phyloP scores from a whole-genome alignment of 2,888 invertebrate species.

The Brachypalpus laphriformis region DNA sequence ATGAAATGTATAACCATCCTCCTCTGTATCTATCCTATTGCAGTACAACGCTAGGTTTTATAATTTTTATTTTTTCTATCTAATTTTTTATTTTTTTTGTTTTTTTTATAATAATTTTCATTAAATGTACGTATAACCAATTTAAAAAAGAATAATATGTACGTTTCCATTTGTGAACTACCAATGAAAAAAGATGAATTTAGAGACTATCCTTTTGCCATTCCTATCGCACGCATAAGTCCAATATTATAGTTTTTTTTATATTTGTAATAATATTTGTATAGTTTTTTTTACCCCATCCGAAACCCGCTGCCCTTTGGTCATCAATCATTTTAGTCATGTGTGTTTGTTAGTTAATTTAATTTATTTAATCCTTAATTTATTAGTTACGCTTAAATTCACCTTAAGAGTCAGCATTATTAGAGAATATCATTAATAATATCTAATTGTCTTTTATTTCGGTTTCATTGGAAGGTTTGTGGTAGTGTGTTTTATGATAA shows the following conservation, averaged over 20 bases:
- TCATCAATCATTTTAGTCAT: slow-evolving; percentile 15
- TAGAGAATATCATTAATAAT: slow-evolving; percentile 18
- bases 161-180: slow-evolving; percentile 9
- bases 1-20: slow-evolving; percentile 33
- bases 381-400: slow-evolving; percentile 43
- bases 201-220: slow-evolving; percentile 38
- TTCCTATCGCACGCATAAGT: slow-evolving; percentile 62
- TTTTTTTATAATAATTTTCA: slow-evolving; percentile 31
- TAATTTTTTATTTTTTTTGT: slow-evolving; percentile 20
- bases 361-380: slow-evolving; percentile 7
- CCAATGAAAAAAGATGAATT: slow-evolving; percentile 15
- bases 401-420: slow-evolving; percentile 31
- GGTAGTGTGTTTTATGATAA: slow-evolving; percentile 37
- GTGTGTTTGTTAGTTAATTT: slow-evolving; percentile 4
- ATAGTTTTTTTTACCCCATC: slow-evolving; percentile 16
- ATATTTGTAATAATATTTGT: slow-evolving; percentile 1
- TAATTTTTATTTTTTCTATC: slow-evolving; percentile 24
- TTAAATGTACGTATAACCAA: neutral
- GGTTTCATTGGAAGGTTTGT: slow-evolving; percentile 45
- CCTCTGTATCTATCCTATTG: slow-evolving; percentile 67
- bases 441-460: slow-evolving; percentile 32
- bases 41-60: slow-evolving; percentile 64
- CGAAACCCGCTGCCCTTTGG: slow-evolving; percentile 29
- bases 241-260: slow-evolving; percentile 8
- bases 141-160: neutral